A percentile compares a stretch with the other conserved stretches of the same genome.
Conservation (phyloP, 2,797 vertebrate genomes). For the Melanotaenia parkinsoni region DNA sequence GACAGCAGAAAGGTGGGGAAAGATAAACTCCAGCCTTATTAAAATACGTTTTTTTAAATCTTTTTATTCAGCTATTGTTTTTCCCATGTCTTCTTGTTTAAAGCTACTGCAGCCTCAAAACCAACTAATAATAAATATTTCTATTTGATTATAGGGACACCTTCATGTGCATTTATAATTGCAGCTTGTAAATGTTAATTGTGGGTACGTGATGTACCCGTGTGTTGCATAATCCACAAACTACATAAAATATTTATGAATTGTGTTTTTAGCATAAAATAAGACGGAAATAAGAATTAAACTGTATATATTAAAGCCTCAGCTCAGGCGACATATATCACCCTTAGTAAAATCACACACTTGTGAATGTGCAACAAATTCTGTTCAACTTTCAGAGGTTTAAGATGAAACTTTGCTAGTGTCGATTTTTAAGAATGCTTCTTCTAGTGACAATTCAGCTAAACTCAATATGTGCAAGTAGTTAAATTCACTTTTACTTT, state of each 20-base stretch:
- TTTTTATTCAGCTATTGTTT: too few relatives aligned
- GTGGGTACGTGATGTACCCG: background rate
- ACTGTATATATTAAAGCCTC: background rate
- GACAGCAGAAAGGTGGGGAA: background rate
- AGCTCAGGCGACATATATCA: background rate
- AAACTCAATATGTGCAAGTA: background rate
- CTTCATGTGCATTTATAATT: background rate
- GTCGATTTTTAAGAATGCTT: background rate
- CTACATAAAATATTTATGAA: background rate
- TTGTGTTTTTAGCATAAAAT: background rate
- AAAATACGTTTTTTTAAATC: background rate
- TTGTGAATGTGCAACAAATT: background rate
- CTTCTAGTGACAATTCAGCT: background rate
- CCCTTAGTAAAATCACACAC: too few relatives aligned
- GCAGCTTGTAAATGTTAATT: background rate
- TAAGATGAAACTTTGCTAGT: background rate
- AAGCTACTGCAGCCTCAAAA: background rate
- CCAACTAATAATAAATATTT: background rate
- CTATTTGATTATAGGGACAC: too few relatives aligned
- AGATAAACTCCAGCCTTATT: conserved; percentile 9
- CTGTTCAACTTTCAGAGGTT: too few relatives aligned
- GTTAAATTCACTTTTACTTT: background rate
- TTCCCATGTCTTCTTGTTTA: background rate
- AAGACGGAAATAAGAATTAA: background rate
- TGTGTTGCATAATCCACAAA: background rate